phyloP scores from a whole-genome alignment of 2,797 vertebrate species.

The Melanotaenia nigrans region DNA sequence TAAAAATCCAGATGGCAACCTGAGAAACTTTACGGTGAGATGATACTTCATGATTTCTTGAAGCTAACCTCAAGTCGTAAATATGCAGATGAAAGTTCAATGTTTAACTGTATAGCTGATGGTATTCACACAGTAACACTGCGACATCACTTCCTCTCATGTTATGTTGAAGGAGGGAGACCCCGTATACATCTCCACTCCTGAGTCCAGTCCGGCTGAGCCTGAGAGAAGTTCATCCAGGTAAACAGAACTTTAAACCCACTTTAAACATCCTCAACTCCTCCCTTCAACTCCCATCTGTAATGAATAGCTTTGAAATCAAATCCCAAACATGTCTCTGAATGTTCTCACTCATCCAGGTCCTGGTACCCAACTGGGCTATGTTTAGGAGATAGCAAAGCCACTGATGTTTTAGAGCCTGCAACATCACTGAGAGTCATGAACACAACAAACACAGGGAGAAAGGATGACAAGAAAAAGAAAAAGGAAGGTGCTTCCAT shows the following conservation, averaged over 20 bases:
- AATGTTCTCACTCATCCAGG: too few species aligned
- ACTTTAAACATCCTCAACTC: not conserved
- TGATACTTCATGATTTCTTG: not conserved
- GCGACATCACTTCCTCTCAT: not conserved
- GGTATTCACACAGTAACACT: not conserved
- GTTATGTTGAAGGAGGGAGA: conserved; percentile 77
- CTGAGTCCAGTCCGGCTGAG: conserved; percentile 72
- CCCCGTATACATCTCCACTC: conserved; percentile 78
- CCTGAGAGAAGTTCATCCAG: conserved; percentile 73
- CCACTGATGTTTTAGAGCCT: too few species aligned
- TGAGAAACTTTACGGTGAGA: conserved; percentile 80
- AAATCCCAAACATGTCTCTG: not conserved
- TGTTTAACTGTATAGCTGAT: not conserved
- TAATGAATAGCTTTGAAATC: not conserved
- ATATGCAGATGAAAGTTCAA: not conserved
- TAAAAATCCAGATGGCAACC: conserved; percentile 77
- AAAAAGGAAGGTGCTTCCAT: too few species aligned
- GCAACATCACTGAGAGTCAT: too few species aligned
- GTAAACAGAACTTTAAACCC: conserved; percentile 41
- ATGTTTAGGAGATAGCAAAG: too few species aligned
- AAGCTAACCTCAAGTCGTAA: not conserved
- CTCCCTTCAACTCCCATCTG: too few species aligned
- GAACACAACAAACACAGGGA: too few species aligned
- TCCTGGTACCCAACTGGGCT: too few species aligned
- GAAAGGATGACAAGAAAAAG: too few species aligned